Evolutionary conservation across 2,797 vertebrate species (phyloP).

Genomic region (Fringilla coelebs): DNA sequence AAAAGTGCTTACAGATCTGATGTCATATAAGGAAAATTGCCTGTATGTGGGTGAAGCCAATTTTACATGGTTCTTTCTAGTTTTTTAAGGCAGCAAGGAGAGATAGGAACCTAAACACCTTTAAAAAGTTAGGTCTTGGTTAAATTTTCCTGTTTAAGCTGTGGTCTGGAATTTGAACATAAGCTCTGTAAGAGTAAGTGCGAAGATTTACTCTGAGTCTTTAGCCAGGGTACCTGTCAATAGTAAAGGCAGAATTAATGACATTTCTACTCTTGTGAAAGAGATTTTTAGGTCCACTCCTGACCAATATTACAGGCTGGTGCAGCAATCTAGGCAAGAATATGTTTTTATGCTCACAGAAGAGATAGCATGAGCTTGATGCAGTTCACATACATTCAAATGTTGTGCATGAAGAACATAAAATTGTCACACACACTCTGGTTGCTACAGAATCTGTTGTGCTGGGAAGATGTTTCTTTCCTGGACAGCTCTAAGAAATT

Average conservation of each 20-base stretch:
- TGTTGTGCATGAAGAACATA: background rate
- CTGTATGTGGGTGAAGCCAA: background rate
- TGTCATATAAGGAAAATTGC: background rate
- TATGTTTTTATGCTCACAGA: background rate
- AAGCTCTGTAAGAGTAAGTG: background rate
- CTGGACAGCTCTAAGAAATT: background rate
- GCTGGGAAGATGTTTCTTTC: background rate
- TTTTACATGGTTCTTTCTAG: background rate
- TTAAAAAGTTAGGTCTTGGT: background rate
- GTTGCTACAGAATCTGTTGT: background rate
- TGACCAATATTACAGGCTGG: background rate
- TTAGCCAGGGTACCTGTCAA: background rate
- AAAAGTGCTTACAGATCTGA: background rate
- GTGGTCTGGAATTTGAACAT: background rate
- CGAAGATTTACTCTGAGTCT: background rate
- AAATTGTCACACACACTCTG: background rate
- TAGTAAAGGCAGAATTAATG: background rate
- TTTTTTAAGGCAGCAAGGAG: background rate
- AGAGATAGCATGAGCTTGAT: background rate
- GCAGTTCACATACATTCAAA: background rate
- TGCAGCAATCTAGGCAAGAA: background rate
- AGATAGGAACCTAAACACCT: background rate
- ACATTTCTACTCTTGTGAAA: background rate
- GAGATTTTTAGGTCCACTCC: background rate
- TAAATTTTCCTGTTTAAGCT: background rate